These are phyloP conservation scores for Pachyuromys duprasi DNA, from an alignment of 2,797 vertebrate species.

Conservation along the genomic window DNA sequence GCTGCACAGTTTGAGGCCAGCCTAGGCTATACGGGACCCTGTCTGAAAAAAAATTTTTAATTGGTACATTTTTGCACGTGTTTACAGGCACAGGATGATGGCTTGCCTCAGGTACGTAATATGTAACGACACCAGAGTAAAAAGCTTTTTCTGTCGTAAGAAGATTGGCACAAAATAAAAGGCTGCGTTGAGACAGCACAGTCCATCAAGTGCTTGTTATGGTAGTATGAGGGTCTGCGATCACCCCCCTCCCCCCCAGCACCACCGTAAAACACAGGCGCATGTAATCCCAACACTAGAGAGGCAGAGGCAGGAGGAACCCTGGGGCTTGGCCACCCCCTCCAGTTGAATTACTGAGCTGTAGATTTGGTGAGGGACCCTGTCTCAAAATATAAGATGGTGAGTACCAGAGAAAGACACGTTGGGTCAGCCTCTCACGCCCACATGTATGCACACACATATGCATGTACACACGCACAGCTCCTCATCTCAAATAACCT, in stretches of 20 bases:
- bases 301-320: neutral
- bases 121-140: too few relatives aligned
- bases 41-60: neutral
- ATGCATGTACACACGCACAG: neutral
- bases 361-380: neutral
- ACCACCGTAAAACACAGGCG: neutral
- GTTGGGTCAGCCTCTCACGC: neutral
- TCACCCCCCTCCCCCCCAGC: neutral
- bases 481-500: slow-evolving; percentile 9
- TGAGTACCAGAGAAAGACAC: neutral
- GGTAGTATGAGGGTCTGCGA: neutral
- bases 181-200: neutral
- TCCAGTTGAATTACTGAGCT: neutral
- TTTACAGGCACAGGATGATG: neutral
- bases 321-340: neutral
- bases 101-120: neutral
- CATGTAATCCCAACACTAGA: neutral
- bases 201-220: neutral
- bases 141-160: neutral
- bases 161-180: neutral
- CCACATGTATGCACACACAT: neutral
- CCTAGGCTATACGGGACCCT: neutral
- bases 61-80: neutral
- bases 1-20: neutral
- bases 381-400: neutral